phyloP scores from a whole-genome alignment of 2,113 vertebrate species.

The Oryzias curvinotus region DNA sequence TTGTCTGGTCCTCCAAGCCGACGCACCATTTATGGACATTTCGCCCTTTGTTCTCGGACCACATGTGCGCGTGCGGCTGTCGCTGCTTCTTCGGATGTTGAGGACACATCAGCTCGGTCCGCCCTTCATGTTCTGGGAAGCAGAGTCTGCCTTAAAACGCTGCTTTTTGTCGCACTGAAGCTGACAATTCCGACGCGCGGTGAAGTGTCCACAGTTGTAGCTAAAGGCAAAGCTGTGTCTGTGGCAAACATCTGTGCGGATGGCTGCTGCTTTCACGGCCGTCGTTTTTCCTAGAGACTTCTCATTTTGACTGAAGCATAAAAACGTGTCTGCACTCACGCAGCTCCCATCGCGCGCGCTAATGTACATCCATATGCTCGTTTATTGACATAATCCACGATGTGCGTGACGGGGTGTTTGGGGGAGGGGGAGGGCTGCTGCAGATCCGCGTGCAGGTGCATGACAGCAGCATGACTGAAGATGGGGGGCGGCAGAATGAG shows the following conservation, averaged over 20 bases:
- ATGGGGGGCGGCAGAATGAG: constrained; percentile 78
- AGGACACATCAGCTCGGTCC: constrained; percentile 60
- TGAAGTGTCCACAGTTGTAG: no score
- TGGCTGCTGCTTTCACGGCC: no score
- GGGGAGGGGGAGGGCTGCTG: constrained; percentile 14
- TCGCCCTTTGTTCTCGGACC: constrained; percentile 33
- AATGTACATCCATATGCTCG: constrained; percentile 8
- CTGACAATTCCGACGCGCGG: no score
- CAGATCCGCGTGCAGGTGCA: constrained; percentile 64
- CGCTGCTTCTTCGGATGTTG: constrained; percentile 55
- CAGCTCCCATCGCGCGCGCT: constrained; percentile 16
- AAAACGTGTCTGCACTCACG: constrained; percentile 2
- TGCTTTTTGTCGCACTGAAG: background rate
- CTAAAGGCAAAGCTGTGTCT: no score
- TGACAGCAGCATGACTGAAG: constrained; percentile 73
- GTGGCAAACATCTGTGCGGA: no score
- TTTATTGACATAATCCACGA: constrained; percentile 47
- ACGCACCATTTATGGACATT: background rate
- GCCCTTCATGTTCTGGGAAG: constrained; percentile 24
- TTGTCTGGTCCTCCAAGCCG: background rate
- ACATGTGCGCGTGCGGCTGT: constrained; percentile 17
- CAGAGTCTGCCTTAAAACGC: constrained; percentile 1
- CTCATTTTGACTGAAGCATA: background rate
- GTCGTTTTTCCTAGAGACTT: background rate
- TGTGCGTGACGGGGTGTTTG: constrained; percentile 29